Evolutionary conservation across 2,888 invertebrate genomes (phyloP), one percentile per base, ranked within the genome.

Genomic region (Ditylenchus weischeri): DNA sequence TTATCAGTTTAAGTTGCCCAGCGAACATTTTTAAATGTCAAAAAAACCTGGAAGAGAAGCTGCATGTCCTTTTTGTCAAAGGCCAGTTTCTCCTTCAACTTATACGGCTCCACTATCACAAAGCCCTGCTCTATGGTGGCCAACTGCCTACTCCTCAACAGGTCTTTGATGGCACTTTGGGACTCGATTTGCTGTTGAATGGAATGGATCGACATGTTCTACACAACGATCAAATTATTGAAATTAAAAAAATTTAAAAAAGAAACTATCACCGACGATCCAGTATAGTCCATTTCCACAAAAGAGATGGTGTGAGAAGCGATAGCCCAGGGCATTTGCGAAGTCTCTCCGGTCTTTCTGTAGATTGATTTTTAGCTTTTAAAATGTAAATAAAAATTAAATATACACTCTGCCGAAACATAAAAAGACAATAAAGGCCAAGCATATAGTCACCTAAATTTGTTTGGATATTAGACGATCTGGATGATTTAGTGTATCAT

Each of bases 241-340:
- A 47, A 36, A 49, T 59, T 36, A 1, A 35, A 36, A 29, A 23
- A 59, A 13, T 2, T 29, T 3, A 15, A 5, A 59, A 8, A 21
- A 15, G 7, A 29, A 29, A 5, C 29, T 29, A 29, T 59, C 21
- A 43, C 36, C 19, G 36, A 35, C 13, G 59, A 43, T 4, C 43
- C 36, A 19, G 57, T 72, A 49, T 66, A 72, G 10, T 72, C 70
- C 18, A 77, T 49, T 29, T 79, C 77, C 19, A 76, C 66, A 61
- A 79, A 75, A 0, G 62, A 61, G 43, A 79, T 69, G 4, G 69
- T 68, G 7, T 57, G 49, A 43, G 72, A 68, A 8, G 76, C 71
- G 6, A 79, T 74, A 6, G 76, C 73, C 77, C 78, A 79, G 11
- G 80, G 80, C 72, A 78, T 80, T 29, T 70, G 68, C 43, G 75